These are phyloP conservation scores for Darwinula stevensoni DNA, from an alignment of 2,888 invertebrate genomes.

Conservation along the genomic window DNA sequence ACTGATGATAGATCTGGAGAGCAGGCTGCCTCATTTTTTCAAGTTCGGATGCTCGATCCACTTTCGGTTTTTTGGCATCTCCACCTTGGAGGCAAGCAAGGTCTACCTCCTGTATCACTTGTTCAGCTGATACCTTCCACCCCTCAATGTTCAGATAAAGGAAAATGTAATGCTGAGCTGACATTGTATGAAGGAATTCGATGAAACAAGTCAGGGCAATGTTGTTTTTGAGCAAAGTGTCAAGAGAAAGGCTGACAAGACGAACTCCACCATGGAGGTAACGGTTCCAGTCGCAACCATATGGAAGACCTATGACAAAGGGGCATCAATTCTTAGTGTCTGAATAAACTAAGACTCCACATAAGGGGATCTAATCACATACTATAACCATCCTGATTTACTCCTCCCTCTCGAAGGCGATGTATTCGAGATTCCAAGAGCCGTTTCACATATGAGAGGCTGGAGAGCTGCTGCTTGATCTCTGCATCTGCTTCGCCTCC, in stretches of 20 bases:
- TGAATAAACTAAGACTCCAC: too few relatives aligned
- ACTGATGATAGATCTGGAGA: conserved; percentile 39
- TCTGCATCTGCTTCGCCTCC: conserved; percentile 52
- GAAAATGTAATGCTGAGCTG: conserved; percentile 37
- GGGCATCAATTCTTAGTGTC: too few relatives aligned
- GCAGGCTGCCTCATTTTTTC: conserved; percentile 31
- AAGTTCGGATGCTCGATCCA: conserved; percentile 10
- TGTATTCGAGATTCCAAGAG: conserved; percentile 33
- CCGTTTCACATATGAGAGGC: conserved; percentile 43
- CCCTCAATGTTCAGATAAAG: conserved; percentile 46
- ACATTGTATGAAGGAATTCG: conserved; percentile 37
- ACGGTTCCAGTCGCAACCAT: too few relatives aligned
- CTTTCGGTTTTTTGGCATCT: too few relatives aligned
- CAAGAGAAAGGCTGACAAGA: conserved; percentile 29
- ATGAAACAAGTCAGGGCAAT: conserved; percentile 43
- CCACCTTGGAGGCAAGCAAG: background rate
- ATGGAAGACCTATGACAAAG: too few relatives aligned
- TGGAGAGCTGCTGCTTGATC: conserved; percentile 58
- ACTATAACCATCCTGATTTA: too few relatives aligned
- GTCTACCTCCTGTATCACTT: conserved; percentile 10
- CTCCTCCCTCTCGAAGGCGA: conserved; percentile 21
- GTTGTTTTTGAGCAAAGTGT: conserved; percentile 41
- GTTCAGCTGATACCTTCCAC: conserved; percentile 36
- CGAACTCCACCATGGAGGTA: too few relatives aligned
- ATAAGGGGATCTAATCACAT: too few relatives aligned